These are phyloP conservation scores for Bombus difficillimus DNA, from an alignment of 1,140 invertebrate genomes.

Conservation along the genomic window DNA sequence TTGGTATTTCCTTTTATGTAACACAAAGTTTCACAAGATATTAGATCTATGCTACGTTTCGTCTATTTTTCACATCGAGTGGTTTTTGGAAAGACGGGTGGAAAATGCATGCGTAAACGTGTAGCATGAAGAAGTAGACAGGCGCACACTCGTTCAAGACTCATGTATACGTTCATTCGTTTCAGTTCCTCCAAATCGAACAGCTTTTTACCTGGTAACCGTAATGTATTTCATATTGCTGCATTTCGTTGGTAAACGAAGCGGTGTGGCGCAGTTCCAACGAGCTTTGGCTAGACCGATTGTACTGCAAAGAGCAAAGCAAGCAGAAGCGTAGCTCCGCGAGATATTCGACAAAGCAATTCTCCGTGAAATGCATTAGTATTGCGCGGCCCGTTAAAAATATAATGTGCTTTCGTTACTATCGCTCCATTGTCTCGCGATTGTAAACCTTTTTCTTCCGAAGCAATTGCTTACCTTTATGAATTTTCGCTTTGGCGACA, in stretches of 20 bases:
- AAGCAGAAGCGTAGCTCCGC: slow-evolving; percentile 44
- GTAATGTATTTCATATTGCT: slow-evolving; percentile 75
- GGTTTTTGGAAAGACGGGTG: too few species aligned
- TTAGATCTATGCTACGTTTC: not conserved
- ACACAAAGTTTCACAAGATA: too few species aligned
- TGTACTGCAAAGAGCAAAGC: slow-evolving; percentile 65
- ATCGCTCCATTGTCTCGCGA: not conserved
- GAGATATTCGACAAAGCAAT: slow-evolving; percentile 72
- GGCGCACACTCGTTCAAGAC: not conserved
- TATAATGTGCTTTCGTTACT: slow-evolving; percentile 39
- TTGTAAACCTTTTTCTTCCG: slow-evolving; percentile 11
- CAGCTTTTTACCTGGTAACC: slow-evolving; percentile 61
- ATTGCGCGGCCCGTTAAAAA: slow-evolving; percentile 34
- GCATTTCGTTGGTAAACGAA: slow-evolving; percentile 66
- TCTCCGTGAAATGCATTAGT: slow-evolving; percentile 67
- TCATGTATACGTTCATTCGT: not conserved
- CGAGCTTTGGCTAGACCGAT: slow-evolving; percentile 70
- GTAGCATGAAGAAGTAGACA: not conserved
- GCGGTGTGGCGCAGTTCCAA: slow-evolving; percentile 75
- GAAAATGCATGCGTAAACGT: not conserved
- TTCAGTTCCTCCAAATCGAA: slow-evolving; percentile 42
- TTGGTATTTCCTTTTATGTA: not conserved
- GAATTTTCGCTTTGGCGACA: too few species aligned
- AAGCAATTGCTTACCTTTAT: slow-evolving; percentile 25
- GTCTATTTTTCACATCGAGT: not conserved